phyloP scores from a whole-genome alignment of 2,113 vertebrate genomes.

The Bufo gargarizans region DNA sequence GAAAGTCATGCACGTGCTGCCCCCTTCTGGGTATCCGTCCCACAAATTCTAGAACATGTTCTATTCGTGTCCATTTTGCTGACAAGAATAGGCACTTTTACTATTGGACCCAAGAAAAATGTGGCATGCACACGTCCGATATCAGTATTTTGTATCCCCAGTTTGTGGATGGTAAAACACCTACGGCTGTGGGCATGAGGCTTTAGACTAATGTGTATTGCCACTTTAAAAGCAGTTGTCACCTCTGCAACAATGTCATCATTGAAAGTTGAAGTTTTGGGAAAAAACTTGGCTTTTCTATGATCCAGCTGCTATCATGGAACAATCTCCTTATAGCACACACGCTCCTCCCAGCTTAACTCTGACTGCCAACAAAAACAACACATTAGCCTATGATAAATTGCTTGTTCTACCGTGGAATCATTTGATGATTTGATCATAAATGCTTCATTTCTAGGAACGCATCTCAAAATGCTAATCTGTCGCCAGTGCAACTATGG shows the following conservation, averaged over 20 bases:
- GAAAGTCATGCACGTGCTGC: too few relatives aligned
- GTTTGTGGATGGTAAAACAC: too few relatives aligned
- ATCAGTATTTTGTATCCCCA: too few relatives aligned
- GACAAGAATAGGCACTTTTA: too few relatives aligned
- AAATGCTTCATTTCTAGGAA: constrained; percentile 42
- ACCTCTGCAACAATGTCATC: not conserved
- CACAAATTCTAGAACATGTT: too few relatives aligned
- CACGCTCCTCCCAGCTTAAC: not conserved
- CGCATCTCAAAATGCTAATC: constrained; percentile 37
- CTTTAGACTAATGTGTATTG: too few relatives aligned
- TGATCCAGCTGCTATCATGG: not conserved
- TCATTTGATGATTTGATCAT: constrained; percentile 35
- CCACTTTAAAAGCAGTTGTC: not conserved
- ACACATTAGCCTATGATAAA: constrained; percentile 11
- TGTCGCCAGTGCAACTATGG: constrained; percentile 28
- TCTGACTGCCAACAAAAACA: not conserved
- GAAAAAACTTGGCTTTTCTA: not conserved
- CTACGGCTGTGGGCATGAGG: too few relatives aligned
- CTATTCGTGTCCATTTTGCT: too few relatives aligned
- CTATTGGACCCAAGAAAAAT: too few relatives aligned
- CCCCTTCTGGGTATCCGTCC: too few relatives aligned
- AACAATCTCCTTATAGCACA: not conserved
- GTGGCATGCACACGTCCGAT: too few relatives aligned
- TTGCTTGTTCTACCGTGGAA: constrained; percentile 7
- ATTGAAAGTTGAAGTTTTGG: not conserved